Evolutionary conservation across 1,140 invertebrate genomes (phyloP).

Genomic region (Neotoxoptera formosana): DNA sequence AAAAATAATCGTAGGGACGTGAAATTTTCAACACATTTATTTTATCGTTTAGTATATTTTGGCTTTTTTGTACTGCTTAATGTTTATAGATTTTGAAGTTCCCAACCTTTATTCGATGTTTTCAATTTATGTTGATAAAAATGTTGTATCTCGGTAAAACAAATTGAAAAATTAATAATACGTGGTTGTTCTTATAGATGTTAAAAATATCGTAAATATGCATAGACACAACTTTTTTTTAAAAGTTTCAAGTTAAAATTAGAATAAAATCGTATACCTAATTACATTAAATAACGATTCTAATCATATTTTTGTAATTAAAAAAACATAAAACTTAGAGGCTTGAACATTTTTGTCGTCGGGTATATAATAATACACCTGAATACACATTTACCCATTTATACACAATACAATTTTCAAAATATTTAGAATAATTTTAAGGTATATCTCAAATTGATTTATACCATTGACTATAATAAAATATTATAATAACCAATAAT

Average conservation of each 20-base stretch:
- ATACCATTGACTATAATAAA: too few relatives aligned
- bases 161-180: background rate
- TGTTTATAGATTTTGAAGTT: background rate
- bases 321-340: background rate
- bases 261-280: background rate
- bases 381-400: too few relatives aligned
- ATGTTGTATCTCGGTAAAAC: background rate
- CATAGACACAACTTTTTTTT: background rate
- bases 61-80: background rate
- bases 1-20: background rate
- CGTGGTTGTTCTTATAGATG: background rate
- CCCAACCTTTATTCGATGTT: background rate
- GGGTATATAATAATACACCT: too few relatives aligned
- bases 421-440: background rate
- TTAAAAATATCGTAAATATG: background rate
- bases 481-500: background rate
- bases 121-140: background rate
- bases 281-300: background rate
- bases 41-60: background rate
- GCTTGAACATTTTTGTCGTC: background rate
- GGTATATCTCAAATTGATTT: background rate
- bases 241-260: background rate
- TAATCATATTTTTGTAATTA: background rate
- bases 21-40: background rate
- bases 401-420: too few relatives aligned